Percentiles rank a stretch among this genome's conserved stretches.
Conservation (phyloP, 2,888 invertebrate species). For the Drosophila buzzatii region DNA sequence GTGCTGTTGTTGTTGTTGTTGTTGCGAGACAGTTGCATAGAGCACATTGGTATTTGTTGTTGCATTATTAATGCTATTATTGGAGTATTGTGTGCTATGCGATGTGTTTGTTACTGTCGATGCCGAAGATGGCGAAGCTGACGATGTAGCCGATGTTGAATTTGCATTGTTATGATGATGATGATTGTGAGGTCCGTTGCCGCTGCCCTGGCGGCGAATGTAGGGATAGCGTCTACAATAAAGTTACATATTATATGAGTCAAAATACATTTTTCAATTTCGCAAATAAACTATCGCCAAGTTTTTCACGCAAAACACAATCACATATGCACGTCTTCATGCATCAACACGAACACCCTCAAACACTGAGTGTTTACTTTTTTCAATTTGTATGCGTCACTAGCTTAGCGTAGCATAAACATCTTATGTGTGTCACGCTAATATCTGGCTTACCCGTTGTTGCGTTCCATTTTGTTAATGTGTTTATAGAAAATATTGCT, state of each 20-base stretch:
- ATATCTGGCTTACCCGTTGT: constrained; percentile 79
- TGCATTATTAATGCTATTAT: constrained; percentile 70
- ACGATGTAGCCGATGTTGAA: constrained; percentile 51
- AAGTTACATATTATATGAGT: constrained; percentile 10
- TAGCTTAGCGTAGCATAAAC: constrained; percentile 14
- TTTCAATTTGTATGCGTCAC: constrained; percentile 57
- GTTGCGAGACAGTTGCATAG: constrained; percentile 53
- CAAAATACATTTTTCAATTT: constrained; percentile 21
- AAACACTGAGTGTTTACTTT: constrained; percentile 50
- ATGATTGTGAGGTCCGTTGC: constrained; percentile 69
- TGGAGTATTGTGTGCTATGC: constrained; percentile 68
- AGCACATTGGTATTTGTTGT: constrained; percentile 47
- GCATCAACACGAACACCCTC: constrained; percentile 5
- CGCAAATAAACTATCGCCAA: constrained; percentile 25
- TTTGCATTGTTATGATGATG: constrained; percentile 77
- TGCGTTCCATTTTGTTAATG: constrained; percentile 80
- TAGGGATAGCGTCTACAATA: constrained; percentile 80
- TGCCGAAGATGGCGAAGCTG: constrained; percentile 70
- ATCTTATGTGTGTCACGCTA: neutral
- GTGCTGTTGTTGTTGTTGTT: constrained; percentile 41
- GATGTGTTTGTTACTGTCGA: constrained; percentile 49
- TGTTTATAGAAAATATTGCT: constrained; percentile 41
- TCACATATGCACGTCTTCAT: neutral
- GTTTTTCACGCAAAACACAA: constrained; percentile 19
- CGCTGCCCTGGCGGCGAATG: constrained; percentile 82